Percentiles rank a stretch among this genome's conserved stretches.
phyloP scores from a whole-genome alignment of 2,797 vertebrate genomes.

The Spizella passerina region DNA sequence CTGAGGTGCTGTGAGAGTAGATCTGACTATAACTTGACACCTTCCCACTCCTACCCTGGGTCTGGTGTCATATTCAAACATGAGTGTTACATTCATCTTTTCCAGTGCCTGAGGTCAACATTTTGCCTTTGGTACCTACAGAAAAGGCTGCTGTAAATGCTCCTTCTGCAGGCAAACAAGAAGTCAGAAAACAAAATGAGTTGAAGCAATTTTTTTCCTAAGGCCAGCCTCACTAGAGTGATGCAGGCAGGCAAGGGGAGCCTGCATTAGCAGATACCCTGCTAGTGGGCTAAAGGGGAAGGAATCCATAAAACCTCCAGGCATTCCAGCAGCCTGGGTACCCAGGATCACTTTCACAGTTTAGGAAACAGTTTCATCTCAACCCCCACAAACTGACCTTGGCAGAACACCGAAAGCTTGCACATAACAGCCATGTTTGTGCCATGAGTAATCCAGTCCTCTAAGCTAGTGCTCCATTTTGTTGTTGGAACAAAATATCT shows the following conservation, averaged over 20 bases:
- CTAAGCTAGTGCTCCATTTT: neutral
- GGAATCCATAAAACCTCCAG: slow-evolving; percentile 33
- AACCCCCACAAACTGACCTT: slow-evolving; percentile 34
- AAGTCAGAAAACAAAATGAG: neutral
- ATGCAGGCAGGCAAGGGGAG: neutral
- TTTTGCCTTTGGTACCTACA: neutral
- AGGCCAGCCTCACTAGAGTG: neutral
- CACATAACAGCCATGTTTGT: slow-evolving; percentile 22
- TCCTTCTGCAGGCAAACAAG: neutral
- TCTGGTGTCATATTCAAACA: neutral
- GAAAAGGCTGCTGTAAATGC: neutral
- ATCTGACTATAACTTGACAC: neutral
- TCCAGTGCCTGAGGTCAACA: neutral
- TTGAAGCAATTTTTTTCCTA: neutral
- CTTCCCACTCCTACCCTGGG: neutral
- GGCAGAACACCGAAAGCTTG: slow-evolving; percentile 28
- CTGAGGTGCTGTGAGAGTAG: neutral
- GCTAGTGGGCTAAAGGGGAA: neutral
- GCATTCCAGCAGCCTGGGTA: slow-evolving; percentile 34
- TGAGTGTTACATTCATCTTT: neutral
- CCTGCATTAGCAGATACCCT: neutral
- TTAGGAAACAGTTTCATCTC: slow-evolving; percentile 41
- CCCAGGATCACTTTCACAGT: slow-evolving; percentile 3
- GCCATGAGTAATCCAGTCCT: slow-evolving; percentile 24
- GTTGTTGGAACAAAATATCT: neutral